Percentiles rank a stretch among this genome's conserved stretches.
These are phyloP conservation scores for Tethya wilhelma DNA, from an alignment of 37 sponge, comb jelly and placozoan genomes.

Conservation along the genomic window DNA sequence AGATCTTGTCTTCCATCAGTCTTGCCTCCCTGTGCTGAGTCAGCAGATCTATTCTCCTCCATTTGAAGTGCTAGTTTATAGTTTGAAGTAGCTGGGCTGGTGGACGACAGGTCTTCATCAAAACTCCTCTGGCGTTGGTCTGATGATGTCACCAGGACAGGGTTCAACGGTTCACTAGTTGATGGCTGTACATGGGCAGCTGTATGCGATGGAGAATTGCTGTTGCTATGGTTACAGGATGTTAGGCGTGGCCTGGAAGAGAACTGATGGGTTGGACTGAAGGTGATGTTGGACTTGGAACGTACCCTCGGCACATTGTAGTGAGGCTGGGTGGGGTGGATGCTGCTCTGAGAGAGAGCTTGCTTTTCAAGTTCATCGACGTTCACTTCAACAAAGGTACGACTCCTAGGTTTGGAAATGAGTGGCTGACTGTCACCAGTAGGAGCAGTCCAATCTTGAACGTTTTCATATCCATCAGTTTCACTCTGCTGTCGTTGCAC, in stretches of 20 bases:
- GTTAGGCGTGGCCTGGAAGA: background rate
- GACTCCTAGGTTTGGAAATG: background rate
- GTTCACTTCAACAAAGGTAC: background rate
- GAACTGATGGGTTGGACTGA: background rate
- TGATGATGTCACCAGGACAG: background rate
- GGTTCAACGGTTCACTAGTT: background rate
- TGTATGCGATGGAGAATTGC: background rate
- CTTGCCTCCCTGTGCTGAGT: background rate
- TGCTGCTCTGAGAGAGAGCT: too few relatives aligned
- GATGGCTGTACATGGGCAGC: background rate
- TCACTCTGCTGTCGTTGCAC: too few relatives aligned
- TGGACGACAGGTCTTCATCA: too few relatives aligned
- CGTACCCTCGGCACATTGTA: background rate
- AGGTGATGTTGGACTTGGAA: background rate
- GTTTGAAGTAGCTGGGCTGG: too few relatives aligned
- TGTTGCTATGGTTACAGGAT: background rate
- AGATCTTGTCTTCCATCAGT: background rate
- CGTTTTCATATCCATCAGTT: background rate
- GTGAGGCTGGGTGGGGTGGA: background rate
- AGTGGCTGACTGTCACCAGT: background rate
- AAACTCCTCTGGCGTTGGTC: background rate
- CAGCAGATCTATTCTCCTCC: background rate
- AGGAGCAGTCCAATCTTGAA: background rate
- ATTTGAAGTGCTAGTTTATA: constrained; percentile 11
- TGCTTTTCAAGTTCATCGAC: background rate